Evolutionary conservation across 1,140 invertebrate species (phyloP).

Genomic region (Apocrypta bakeri): DNA sequence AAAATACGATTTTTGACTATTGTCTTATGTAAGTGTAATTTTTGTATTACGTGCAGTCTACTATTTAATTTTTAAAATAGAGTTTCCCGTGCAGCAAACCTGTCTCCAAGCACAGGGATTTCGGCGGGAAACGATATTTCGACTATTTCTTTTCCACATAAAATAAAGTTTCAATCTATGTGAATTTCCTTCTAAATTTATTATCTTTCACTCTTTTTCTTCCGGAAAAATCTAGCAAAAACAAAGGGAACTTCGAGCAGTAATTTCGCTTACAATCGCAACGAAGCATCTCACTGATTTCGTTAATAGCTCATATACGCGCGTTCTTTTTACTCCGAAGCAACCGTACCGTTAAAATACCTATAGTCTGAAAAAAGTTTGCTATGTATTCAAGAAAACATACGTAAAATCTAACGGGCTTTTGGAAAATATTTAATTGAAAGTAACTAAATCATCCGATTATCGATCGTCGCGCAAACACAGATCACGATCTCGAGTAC

Average conservation of each 20-base stretch:
- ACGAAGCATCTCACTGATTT: too few relatives aligned
- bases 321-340: too few relatives aligned
- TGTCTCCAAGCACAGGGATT: background rate
- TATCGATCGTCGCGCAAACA: too few relatives aligned
- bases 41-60: constrained; percentile 21
- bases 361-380: too few relatives aligned
- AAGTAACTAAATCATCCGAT: too few relatives aligned
- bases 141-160: background rate
- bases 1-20: constrained; percentile 34
- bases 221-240: background rate
- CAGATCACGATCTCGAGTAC: too few relatives aligned
- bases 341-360: too few relatives aligned
- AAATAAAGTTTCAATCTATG: constrained; percentile 11
- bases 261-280: too few relatives aligned
- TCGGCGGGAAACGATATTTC: background rate
- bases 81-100: background rate
- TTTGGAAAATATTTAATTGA: too few relatives aligned
- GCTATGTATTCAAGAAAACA: too few relatives aligned
- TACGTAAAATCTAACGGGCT: too few relatives aligned
- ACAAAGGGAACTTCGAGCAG: background rate
- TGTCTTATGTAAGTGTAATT: constrained; percentile 1
- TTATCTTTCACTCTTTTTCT: background rate
- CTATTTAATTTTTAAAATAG: background rate
- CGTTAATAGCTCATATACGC: too few relatives aligned
- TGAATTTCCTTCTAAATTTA: background rate